Evolutionary conservation across 1,140 invertebrate species (phyloP), one percentile per base, ranked within the genome.

Genomic region (Riptortus pedestris): DNA sequence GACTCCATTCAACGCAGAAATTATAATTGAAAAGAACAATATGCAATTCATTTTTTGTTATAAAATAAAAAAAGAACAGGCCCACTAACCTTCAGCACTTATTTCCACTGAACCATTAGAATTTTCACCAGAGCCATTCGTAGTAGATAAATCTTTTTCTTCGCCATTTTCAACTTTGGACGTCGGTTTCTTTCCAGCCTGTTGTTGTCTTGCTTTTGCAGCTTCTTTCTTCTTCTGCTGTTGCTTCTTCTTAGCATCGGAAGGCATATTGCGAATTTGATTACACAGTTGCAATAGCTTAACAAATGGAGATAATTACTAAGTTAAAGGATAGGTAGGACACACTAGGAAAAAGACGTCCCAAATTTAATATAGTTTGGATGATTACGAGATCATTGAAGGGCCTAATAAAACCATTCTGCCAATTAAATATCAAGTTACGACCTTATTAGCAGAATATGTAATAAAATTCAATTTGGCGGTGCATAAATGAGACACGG

Each of bases 211-310:
- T 59, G 83, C 82, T 73, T 91, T 93, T 22, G 90, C 89, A 27
- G 91, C 90, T 70, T 96, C 93, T 75, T 98, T 98, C 77, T 98
- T 99, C 76, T 95, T 93, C 71, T 92, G 89, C 74, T 93, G 92
- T 74, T 94, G 85, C 71, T 93, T 91, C 81, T 98, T 98, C 77
- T 98, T 98, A 2, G 94, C 85, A 76, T 97, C 93, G 69, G 93
- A 97, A 70, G 94, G 93, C 94, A 98, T 97, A 29, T 38, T 67
- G 14, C 18, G 0, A 18, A 3, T 2, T 18, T 3, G 2, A 18
- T 20, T 47, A 20, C 9, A 47, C 18, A 47, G 22, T 5, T 12
- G 0, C 45, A 11, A n/a, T 20, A 47, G n/a, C 18, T 3, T 9
- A 47, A 47, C 22, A 47, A 47, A 47, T 47, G n/a, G n/a, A n/a